Percentiles rank a stretch among this genome's conserved stretches.
Conservation (phyloP, 2,797 vertebrate species). For the Pangasius sanitwongsei region DNA sequence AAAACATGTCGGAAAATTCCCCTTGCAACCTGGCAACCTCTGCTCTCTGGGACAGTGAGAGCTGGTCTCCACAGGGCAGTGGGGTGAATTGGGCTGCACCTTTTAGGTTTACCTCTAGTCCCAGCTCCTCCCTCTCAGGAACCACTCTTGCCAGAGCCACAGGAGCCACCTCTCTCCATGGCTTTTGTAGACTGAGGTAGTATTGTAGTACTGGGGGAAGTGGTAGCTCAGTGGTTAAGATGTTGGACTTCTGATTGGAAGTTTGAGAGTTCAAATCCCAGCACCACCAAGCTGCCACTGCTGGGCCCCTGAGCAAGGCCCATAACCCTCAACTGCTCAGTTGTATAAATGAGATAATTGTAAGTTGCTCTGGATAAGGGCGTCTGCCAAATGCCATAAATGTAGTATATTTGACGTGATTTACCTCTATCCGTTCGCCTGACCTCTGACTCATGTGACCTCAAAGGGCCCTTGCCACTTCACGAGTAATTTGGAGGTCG, state of each 20-base stretch:
- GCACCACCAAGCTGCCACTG: no score
- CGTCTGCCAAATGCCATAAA: no score
- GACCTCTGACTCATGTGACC: not conserved
- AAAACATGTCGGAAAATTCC: not conserved
- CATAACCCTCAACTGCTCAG: no score
- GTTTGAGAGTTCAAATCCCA: no score
- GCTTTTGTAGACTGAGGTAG: not conserved
- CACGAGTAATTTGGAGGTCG: not conserved
- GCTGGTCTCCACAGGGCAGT: not conserved
- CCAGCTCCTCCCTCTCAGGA: not conserved
- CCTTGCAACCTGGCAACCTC: not conserved
- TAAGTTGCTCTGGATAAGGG: no score
- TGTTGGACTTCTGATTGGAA: no score
- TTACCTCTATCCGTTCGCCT: not conserved
- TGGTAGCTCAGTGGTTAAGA: no score
- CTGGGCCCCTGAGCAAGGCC: no score
- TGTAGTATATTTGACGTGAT: no score
- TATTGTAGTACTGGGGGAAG: no score
- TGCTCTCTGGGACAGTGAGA: not conserved
- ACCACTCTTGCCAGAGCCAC: not conserved
- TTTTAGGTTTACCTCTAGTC: not conserved
- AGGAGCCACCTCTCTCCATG: not conserved
- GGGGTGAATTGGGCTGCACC: not conserved
- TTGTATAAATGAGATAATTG: no score
- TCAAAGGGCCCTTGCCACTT: not conserved